A percentile compares a stretch with the other conserved stretches of the same genome.
Conservation (phyloP, 1,140 invertebrate species). For the Heliconius congener region DNA sequence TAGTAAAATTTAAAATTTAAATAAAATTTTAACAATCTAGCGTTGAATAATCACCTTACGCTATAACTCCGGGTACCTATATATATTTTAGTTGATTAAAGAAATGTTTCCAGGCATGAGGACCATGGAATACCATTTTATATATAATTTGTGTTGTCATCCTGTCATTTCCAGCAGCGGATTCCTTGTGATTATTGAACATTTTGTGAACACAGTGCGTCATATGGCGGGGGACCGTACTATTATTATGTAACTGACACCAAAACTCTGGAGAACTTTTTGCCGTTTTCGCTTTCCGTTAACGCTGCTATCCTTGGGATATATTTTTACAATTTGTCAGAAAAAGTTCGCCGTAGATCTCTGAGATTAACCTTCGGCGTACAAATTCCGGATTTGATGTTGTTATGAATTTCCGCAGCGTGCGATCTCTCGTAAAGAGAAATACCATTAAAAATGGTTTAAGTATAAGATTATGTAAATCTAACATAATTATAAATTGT, state of each 20-base stretch:
- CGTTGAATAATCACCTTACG: neutral
- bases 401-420: slow-evolving; percentile 37
- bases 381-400: slow-evolving; percentile 32
- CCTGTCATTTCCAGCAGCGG: neutral
- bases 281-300: slow-evolving; percentile 19
- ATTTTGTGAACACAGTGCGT: slow-evolving; percentile 21
- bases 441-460: slow-evolving; percentile 29
- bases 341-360: slow-evolving; percentile 42
- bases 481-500: too few species aligned
- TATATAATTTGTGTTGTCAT: neutral
- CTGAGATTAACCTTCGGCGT: slow-evolving; percentile 36
- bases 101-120: neutral
- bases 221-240: slow-evolving; percentile 26
- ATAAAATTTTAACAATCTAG: neutral
- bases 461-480: slow-evolving; percentile 2
- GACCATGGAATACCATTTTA: neutral
- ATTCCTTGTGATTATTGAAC: slow-evolving; percentile 18
- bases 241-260: slow-evolving; percentile 38
- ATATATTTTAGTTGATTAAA: neutral
- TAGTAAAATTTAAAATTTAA: neutral
- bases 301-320: slow-evolving; percentile 33
- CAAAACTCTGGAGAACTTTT: slow-evolving; percentile 20
- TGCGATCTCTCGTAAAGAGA: slow-evolving; percentile 5
- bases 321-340: slow-evolving; percentile 50
- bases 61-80: too few species aligned